Conservation (phyloP, 2,797 vertebrate genomes). For the Triplophysa bombifrons region DNA sequence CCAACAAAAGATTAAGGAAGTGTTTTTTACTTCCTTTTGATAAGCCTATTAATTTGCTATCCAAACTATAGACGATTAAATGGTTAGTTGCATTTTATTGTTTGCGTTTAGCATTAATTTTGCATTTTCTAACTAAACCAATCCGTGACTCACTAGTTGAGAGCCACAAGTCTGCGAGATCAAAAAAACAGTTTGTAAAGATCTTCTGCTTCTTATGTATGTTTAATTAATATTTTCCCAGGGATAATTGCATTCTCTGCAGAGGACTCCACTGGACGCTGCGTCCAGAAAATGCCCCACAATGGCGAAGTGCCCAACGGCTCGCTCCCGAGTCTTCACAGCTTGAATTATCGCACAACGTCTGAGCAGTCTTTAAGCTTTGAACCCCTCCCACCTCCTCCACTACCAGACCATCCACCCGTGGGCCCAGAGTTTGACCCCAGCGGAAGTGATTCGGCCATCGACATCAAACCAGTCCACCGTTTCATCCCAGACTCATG, state of each 20-base stretch:
- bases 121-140: neutral
- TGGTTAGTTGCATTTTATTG: neutral
- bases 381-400: slow-evolving; percentile 87
- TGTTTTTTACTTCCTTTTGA: neutral
- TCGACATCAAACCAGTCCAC: slow-evolving; percentile 88
- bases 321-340: slow-evolving; percentile 52
- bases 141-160: neutral
- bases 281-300: slow-evolving; percentile 64
- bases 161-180: neutral
- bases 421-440: slow-evolving; percentile 79
- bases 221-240: slow-evolving; percentile 47
- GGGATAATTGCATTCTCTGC: slow-evolving; percentile 72
- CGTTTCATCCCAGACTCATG: slow-evolving; percentile 91
- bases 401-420: slow-evolving; percentile 84
- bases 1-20: neutral
- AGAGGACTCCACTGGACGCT: slow-evolving; percentile 67
- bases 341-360: slow-evolving; percentile 65
- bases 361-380: slow-evolving; percentile 73
- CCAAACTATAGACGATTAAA: neutral
- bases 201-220: neutral
- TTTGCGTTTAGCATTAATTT: neutral
- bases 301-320: slow-evolving; percentile 77
- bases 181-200: neutral
- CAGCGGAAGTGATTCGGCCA: slow-evolving; percentile 70
- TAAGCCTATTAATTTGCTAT: neutral